Base-by-base conservation (phyloP, 2,797 vertebrate species). In the Sebastolobus altivelis region DNA sequence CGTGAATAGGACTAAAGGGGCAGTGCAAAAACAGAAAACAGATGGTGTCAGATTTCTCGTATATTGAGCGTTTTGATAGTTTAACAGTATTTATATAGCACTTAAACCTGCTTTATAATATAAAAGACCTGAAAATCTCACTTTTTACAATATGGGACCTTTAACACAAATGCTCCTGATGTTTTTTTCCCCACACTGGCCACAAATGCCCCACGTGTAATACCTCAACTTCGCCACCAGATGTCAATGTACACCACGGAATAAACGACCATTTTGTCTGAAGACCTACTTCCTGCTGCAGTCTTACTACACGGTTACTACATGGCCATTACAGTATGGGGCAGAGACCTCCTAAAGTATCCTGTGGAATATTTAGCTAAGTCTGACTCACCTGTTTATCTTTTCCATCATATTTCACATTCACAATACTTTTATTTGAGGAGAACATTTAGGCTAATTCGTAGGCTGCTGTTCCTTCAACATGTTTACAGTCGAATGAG, bases 181-280 rank as follows among this genome's bases (percentile, higher is more conserved):
- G 8, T 0, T 12, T 75, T 62, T 25, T 12, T 40, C 14, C 37
- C 6, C 40, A 43, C 14, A 18, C 16, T 11, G 11, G 2, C 7
- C 14, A 18, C 6, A 22, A n/a, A 22, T 5, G 46, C 43, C 16
- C 20, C 1, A 7, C 20, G 1, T 79, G 83, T 77, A 77, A 71
- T 83, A 69, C 4, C 7, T 10, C 2, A 10, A 11, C 3, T 29
- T 61, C 0, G 0, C 65, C 90, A 83, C 65, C 6, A 49, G 93
- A 75, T 89, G 92, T 70, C 90, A 8, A 38, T 82, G 25, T 55
- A 27, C 49, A 59, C 63, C 58, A 68, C 8, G 0, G 12, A 78
- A 62, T 49, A n/a, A 49, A 1, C 6, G n/a, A 6, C 16, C 37
- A 59, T 27, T 52, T 43, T 12, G 1, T 13, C 18, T 20, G 13